Evolutionary conservation across 1,140 invertebrate genomes (phyloP), one percentile per base, ranked within the genome.

Genomic region (Diuraphis noxia): DNA sequence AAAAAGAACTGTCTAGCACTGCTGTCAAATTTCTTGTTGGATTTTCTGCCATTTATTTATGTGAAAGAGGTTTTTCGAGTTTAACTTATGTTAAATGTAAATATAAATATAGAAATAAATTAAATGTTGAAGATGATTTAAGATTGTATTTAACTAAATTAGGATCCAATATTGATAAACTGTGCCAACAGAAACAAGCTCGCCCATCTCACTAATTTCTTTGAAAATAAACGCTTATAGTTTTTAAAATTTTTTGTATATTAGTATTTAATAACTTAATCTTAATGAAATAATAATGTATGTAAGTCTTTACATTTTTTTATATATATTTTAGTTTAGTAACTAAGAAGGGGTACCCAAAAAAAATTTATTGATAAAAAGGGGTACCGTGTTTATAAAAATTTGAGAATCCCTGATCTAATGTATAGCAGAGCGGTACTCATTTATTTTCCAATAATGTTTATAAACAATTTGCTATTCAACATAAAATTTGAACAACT

Each of bases 121-220:
- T 41, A 41, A 84, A 41, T 85, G 41, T 43, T 46, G 82, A 85
- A 85, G 43, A 85, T 85, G 82, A 85, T 85, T 85, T 85, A 85
- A 85, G 40, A 85, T 49, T 34, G 43, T 85, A 85, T 85, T 85
- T 34, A 85, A 85, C 30, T 85, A n/a, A n/a, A n/a, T n/a, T n/a
- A n/a, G n/a, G n/a, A n/a, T n/a, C n/a, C n/a, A n/a, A n/a, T n/a
- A n/a, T n/a, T n/a, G n/a, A n/a, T n/a, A n/a, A n/a, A n/a, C n/a
- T n/a, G n/a, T n/a, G n/a, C n/a, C n/a, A n/a, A 81, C 79, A 40
- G 21, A 38, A 81, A 81, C 79, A 81, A 81, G 38, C 79, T 81
- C 38, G 49, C 41, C 82, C 43, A n/a, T 85, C 82, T 85, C 82
- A 85, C 43, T 85, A 85, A 85, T 85, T 49, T 46, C 82, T 49